A percentile compares a stretch with the other conserved stretches of the same genome.
Evolutionary conservation across 2,113 vertebrate species (phyloP).

Genomic region (Synchiropus splendidus): DNA sequence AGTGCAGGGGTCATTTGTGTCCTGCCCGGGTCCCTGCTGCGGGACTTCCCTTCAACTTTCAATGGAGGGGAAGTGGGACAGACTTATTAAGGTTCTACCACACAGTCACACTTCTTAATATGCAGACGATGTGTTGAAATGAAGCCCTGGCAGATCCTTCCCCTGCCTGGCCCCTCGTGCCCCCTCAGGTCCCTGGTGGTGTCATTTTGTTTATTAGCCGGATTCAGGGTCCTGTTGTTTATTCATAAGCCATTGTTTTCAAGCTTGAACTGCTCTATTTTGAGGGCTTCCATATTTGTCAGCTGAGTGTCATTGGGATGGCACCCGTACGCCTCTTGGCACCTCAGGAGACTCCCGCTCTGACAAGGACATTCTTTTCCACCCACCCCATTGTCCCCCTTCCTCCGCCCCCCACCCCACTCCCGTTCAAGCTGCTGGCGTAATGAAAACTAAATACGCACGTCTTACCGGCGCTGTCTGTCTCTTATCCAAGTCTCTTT

Average conservation of each 20-base stretch:
- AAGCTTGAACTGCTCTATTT: conserved; percentile 52
- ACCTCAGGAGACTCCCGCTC: conserved; percentile 79
- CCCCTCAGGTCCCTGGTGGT: conserved; percentile 33
- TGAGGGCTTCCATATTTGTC: conserved; percentile 76
- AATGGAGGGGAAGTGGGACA: too few species aligned
- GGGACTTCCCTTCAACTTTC: too few species aligned
- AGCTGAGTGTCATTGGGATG: conserved; percentile 82
- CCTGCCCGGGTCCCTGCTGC: too few species aligned
- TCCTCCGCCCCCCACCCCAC: conserved; percentile 59
- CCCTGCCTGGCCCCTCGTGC: conserved; percentile 7
- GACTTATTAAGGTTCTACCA: too few species aligned
- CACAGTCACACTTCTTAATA: too few species aligned
- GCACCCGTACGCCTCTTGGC: conserved; percentile 75
- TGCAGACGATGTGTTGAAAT: too few species aligned
- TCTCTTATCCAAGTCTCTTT: conserved; percentile 46
- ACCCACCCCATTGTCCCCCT: conserved; percentile 26
- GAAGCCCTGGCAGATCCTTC: too few species aligned
- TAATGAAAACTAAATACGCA: conserved; percentile 95
- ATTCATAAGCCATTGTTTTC: conserved; percentile 68
- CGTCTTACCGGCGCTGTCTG: conserved; percentile 62
- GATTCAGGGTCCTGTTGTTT: conserved; percentile 50
- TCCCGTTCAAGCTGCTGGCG: conserved; percentile 77
- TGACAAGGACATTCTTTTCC: conserved; percentile 92
- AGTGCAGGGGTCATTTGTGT: too few species aligned
- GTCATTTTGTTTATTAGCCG: conserved; percentile 57